Conservation (phyloP, 2,113 vertebrate species). For the Embiotoca jacksoni region DNA sequence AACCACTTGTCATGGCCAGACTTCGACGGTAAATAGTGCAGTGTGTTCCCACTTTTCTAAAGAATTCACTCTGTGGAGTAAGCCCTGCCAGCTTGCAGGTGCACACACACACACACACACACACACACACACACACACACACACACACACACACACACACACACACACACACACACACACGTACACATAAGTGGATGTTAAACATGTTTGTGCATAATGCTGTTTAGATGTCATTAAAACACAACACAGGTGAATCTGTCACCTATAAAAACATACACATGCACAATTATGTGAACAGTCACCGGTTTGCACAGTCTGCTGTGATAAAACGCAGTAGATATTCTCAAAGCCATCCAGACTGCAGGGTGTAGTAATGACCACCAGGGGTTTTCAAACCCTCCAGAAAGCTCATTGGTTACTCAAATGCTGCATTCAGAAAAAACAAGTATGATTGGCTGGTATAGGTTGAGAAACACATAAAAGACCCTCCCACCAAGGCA, state of each 20-base stretch:
- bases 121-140: not conserved
- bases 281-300: not conserved
- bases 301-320: slow-evolving; percentile 35
- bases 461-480: slow-evolving; percentile 25
- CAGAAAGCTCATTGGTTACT: slow-evolving; percentile 63
- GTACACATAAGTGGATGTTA: not conserved
- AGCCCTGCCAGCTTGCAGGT: not conserved
- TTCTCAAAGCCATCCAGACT: slow-evolving; percentile 37
- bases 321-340: slow-evolving; percentile 24
- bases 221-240: not conserved
- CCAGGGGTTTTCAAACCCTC: slow-evolving; percentile 42
- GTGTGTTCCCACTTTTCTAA: not conserved
- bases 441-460: slow-evolving; percentile 60
- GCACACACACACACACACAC: not conserved
- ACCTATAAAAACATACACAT: not conserved
- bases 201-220: not conserved
- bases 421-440: slow-evolving; percentile 71
- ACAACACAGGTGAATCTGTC: slow-evolving; percentile 5
- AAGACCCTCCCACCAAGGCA: slow-evolving; percentile 17
- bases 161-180: not conserved
- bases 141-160: not conserved
- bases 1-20: not conserved
- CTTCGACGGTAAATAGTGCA: not conserved
- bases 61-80: not conserved
- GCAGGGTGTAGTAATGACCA: slow-evolving; percentile 47